Evolutionary conservation across 2,113 vertebrate genomes (phyloP).

Genomic region (western clawed frog (Xenopus tropicalis)): DNA sequence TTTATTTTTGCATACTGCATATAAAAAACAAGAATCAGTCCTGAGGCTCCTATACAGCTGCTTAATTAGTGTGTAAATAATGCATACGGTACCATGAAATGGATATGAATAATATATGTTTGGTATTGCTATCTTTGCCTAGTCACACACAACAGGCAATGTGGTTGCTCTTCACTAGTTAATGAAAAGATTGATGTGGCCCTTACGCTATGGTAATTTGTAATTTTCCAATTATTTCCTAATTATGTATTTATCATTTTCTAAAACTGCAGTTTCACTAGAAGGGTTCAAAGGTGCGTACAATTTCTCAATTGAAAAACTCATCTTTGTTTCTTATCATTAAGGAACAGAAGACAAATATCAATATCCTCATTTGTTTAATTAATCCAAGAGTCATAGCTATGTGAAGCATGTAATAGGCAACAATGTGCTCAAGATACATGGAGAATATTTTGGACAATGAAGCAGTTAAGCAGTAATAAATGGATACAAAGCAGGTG

Average conservation of each 20-base stretch:
- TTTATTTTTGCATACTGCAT: background rate
- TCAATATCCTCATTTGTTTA: too few species aligned
- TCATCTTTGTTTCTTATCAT: background rate
- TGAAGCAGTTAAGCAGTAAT: too few species aligned
- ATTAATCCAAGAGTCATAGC: too few species aligned
- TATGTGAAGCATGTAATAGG: too few species aligned
- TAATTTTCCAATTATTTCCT: conserved; percentile 11
- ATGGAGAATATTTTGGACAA: too few species aligned
- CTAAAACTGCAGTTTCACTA: background rate
- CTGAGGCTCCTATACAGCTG: conserved; percentile 5
- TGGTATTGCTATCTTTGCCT: conserved; percentile 31
- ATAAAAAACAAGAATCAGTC: background rate
- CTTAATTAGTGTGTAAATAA: conserved; percentile 40
- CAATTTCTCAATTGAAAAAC: background rate
- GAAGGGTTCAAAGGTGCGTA: background rate
- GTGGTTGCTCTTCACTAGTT: conserved; percentile 7
- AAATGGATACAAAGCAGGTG: too few species aligned
- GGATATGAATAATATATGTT: conserved; percentile 31
- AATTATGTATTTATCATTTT: conserved; percentile 19
- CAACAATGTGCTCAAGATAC: too few species aligned
- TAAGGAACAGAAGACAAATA: too few species aligned
- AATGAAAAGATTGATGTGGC: background rate
- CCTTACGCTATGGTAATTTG: conserved; percentile 13
- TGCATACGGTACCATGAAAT: conserved; percentile 28
- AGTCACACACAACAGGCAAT: conserved; percentile 4